Base-by-base conservation (phyloP, 2,888 invertebrate species). In the Hirtodrosophila trivittata region DNA sequence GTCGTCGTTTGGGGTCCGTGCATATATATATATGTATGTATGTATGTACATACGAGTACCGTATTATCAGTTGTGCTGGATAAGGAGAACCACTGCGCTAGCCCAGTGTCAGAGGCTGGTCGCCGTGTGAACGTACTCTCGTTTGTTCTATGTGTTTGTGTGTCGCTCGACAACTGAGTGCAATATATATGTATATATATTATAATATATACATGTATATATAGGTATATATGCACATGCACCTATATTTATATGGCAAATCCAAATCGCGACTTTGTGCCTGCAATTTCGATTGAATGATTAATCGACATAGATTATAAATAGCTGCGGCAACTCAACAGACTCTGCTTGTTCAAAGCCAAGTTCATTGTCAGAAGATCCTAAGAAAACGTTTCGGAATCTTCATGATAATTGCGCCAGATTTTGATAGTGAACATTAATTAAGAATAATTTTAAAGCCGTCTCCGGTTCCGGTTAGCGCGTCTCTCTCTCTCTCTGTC, bases 321-420 rank as follows among this genome's bases (percentile, higher is more conserved):
- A 78, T 66, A 71, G 71, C 75, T 57, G 5, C 56, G 56, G 30
- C 25, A 38, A 5, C 18, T 21, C 5, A 37, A 38, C 38, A 10
- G 39, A 26, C 47, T 60, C 49, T 57, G 49, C 14, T 51, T 57
- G 57, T 21, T 21, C 41, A 73, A 73, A 67, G 8, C 51, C 77
- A 81, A 85, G 78, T 71, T 85, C 85, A 78, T 66, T 85, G 75
- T 65, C 63, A 68, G 42, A 68, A 55, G 54, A 21, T 21, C 18
- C 18, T 3, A 21, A 21, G 18, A 21, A 21, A n/a, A n/a, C n/a
- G n/a, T n/a, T n/a, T n/a, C n/a, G n/a, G n/a, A n/a, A n/a, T n/a
- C n/a, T n/a, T n/a, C n/a, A n/a, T n/a, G n/a, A n/a, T n/a, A n/a
- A n/a, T n/a, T n/a, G n/a, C n/a, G n/a, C n/a, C n/a, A n/a, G 18